phyloP scores from a whole-genome alignment of 2,113 vertebrate species.

The Puffinus mauretanicus region DNA sequence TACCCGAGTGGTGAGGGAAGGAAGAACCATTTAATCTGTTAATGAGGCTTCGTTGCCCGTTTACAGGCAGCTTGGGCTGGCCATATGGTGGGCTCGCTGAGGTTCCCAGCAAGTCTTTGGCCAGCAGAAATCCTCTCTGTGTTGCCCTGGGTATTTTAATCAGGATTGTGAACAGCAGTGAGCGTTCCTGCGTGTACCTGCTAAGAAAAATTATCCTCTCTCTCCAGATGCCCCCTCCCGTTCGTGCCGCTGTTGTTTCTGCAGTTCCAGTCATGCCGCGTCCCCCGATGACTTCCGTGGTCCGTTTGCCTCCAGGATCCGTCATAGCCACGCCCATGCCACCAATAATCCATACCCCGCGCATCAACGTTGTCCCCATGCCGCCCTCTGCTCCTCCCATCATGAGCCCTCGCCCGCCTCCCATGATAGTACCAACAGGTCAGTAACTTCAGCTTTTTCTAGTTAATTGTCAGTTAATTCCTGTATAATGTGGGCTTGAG shows the following conservation, averaged over 20 bases:
- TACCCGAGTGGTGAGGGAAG: neutral
- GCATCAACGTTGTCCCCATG: slow-evolving; percentile 97
- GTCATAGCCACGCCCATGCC: slow-evolving; percentile 89
- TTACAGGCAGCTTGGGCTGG: neutral
- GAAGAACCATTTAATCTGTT: neutral
- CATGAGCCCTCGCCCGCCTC: slow-evolving; percentile 92
- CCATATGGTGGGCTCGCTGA: rapidly evolving
- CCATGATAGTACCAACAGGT: slow-evolving; percentile 96
- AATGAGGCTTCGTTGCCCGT: neutral
- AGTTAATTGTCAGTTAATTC: neutral
- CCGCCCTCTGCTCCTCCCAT: slow-evolving; percentile 87
- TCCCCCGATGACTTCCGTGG: slow-evolving; percentile 88
- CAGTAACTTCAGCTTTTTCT: neutral
- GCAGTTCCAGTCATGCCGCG: slow-evolving; percentile 91
- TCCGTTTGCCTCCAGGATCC: slow-evolving; percentile 87
- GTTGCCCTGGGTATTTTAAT: neutral
- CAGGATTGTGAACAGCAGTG: neutral
- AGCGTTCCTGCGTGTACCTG: rapidly evolving
- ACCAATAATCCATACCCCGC: slow-evolving; percentile 88
- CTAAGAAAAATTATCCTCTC: neutral
- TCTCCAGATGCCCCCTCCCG: slow-evolving; percentile 83
- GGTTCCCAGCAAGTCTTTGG: neutral
- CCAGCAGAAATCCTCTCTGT: neutral
- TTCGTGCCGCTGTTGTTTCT: slow-evolving; percentile 91
- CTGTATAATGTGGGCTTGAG: rapidly evolving